phyloP scores from a whole-genome alignment of 2,888 invertebrate genomes.

The Dynastes grantii region DNA sequence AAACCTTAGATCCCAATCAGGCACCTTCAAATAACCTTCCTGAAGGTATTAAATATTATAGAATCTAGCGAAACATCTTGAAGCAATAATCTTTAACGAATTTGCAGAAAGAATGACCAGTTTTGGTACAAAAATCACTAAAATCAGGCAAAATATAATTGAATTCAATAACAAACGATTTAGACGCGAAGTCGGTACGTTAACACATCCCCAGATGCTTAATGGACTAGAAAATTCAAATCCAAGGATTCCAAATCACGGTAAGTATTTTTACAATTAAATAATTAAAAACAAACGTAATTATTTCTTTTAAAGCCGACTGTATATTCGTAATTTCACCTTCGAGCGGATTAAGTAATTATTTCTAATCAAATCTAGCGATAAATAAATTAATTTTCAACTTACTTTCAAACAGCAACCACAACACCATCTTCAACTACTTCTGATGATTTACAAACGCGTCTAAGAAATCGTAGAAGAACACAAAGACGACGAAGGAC shows the following conservation, averaged over 20 bases:
- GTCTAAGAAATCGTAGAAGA: neutral
- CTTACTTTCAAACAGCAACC: constrained; percentile 13
- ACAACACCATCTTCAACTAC: constrained; percentile 27
- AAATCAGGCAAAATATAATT: neutral
- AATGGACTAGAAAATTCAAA: neutral
- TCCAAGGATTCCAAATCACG: neutral
- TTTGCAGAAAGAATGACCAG: neutral
- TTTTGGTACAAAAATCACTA: neutral
- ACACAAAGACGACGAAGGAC: neutral
- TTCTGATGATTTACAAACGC: constrained; percentile 12
- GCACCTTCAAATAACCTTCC: neutral
- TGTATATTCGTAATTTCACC: constrained; percentile 15
- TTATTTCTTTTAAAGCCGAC: constrained; percentile 18
- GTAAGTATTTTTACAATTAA: neutral
- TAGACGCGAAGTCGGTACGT: neutral
- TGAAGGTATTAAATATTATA: neutral
- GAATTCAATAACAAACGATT: neutral
- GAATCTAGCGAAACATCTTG: neutral
- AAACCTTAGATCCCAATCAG: neutral
- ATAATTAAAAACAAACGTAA: neutral
- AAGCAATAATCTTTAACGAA: neutral
- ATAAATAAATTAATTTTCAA: neutral
- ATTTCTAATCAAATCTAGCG: neutral
- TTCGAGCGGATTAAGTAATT: constrained; percentile 16
- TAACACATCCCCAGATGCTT: no score